Base-by-base conservation (phyloP, 2,888 invertebrate genomes). In the Macaria notata region DNA sequence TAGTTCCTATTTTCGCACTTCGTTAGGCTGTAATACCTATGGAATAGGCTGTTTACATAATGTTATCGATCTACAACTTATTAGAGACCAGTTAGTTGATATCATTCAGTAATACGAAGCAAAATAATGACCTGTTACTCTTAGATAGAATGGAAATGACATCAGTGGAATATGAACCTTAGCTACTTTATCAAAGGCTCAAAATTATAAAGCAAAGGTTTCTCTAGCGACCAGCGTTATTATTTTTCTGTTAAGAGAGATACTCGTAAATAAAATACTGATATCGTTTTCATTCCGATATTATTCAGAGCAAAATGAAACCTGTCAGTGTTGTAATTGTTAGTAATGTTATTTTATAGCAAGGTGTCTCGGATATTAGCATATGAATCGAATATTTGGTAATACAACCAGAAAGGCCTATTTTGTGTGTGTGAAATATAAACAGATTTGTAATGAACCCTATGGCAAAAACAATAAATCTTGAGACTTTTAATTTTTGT, bases 401-500 rank as follows among this genome's bases (percentile, higher is more conserved):
- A 41, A 41, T 30, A 52, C 33, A 49, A 46, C 48, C 7, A 41
- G 30, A 53, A 64, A 67, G 66, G 73, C 72, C 75, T 78, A 79
- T 80, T 80, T 79, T 79, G 66, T 77, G 76, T 75, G 71, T 69
- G 58, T 69, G 50, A 58, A 53, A 52, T 49, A 41, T 48, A 54
- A 54, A 47, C 61, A 56, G 49, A 45, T 36, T 30, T 8, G 31
- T 43, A 49, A 44, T 46, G 46, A 8, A 48, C 45, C 33, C 29
- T 49, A 56, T 44, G 31, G 43, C 46, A 30, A 50, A 56, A 54
- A 73, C 65, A 71, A 71, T 62, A 64, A 49, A 54, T n/a, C 50
- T 65, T 67, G 59, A 64, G 65, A 72, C 69, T 81, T 83, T 85
- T 88, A 79, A 81, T 87, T 89, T 82, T 86, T 88, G 83, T 87